Evolutionary conservation across 1,140 invertebrate genomes (phyloP).

Genomic region (Scaptomyza pallida): DNA sequence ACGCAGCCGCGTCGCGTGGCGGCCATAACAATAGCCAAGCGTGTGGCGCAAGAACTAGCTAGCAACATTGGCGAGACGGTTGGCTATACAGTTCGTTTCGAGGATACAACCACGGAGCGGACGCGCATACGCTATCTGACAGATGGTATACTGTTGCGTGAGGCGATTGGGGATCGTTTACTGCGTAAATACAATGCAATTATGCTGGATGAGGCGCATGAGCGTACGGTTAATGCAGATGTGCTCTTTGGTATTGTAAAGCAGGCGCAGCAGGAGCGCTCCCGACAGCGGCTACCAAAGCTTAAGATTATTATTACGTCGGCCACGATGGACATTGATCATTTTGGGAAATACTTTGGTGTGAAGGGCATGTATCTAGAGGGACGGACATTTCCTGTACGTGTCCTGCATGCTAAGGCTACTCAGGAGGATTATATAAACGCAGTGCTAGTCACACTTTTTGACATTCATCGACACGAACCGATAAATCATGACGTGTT

Average conservation of each 20-base stretch:
- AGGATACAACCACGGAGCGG: constrained; percentile 88
- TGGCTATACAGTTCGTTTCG: constrained; percentile 95
- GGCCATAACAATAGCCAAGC: constrained; percentile 93
- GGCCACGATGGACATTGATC: constrained; percentile 97
- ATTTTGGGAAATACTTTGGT: constrained; percentile 96
- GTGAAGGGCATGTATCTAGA: constrained; percentile 94
- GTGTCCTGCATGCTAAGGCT: constrained; percentile 90
- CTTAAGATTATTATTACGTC: constrained; percentile 95
- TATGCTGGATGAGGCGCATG: constrained; percentile 98
- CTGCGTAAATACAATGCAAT: constrained; percentile 91
- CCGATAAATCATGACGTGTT: constrained; percentile 94
- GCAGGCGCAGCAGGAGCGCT: constrained; percentile 90
- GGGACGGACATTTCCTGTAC: constrained; percentile 94
- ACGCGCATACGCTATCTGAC: constrained; percentile 95
- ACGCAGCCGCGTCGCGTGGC: constrained; percentile 97
- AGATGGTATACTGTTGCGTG: constrained; percentile 95
- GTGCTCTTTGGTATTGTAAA: constrained; percentile 94
- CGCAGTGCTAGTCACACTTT: constrained; percentile 92
- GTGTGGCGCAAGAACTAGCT: constrained; percentile 92
- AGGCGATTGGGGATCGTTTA: constrained; percentile 90
- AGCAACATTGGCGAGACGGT: constrained; percentile 86
- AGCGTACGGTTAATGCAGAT: constrained; percentile 97
- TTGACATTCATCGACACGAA: constrained; percentile 94
- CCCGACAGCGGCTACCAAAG: constrained; percentile 85
- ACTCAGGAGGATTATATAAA: constrained; percentile 94